Conservation (phyloP, 2,113 vertebrate species). For the Cebidichthys violaceus region DNA sequence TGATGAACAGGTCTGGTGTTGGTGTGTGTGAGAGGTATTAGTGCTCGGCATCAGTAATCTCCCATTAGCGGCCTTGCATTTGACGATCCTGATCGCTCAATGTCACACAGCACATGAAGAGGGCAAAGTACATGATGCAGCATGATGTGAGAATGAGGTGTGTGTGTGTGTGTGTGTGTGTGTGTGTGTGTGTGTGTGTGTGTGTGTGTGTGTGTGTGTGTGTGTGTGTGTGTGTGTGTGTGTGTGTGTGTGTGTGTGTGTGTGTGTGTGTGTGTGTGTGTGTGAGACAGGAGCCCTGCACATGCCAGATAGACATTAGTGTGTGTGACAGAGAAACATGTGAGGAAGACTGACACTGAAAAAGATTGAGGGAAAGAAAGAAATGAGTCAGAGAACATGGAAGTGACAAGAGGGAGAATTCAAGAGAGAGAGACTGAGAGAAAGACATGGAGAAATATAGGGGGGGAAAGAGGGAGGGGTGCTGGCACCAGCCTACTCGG, state of each 20-base stretch:
- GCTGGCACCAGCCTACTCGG: slow-evolving; percentile 77
- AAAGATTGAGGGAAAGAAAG: slow-evolving; percentile 65
- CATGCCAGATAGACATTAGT: slow-evolving; percentile 50
- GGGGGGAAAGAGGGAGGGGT: slow-evolving; percentile 56
- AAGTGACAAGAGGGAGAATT: slow-evolving; percentile 73
- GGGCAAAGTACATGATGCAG: slow-evolving; percentile 50
- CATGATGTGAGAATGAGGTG: slow-evolving; percentile 51
- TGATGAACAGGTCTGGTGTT: slow-evolving; percentile 59
- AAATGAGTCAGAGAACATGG: slow-evolving; percentile 70
- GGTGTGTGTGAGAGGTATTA: slow-evolving; percentile 72
- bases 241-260: background rate
- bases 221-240: slow-evolving; percentile 36
- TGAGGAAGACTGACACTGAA: slow-evolving; percentile 65
- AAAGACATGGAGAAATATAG: slow-evolving; percentile 63
- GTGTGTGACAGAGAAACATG: slow-evolving; percentile 64
- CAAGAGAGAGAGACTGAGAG: slow-evolving; percentile 56
- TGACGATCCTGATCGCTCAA: slow-evolving; percentile 66
- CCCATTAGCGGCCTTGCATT: slow-evolving; percentile 68
- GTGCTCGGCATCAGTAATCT: slow-evolving; percentile 70
- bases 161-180: background rate
- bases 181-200: background rate
- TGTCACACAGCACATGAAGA: slow-evolving; percentile 62
- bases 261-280: background rate
- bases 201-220: background rate
- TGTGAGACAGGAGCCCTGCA: slow-evolving; percentile 21